Evolutionary conservation across 2,113 vertebrate genomes (phyloP).

Genomic region (Varanus salvator): DNA sequence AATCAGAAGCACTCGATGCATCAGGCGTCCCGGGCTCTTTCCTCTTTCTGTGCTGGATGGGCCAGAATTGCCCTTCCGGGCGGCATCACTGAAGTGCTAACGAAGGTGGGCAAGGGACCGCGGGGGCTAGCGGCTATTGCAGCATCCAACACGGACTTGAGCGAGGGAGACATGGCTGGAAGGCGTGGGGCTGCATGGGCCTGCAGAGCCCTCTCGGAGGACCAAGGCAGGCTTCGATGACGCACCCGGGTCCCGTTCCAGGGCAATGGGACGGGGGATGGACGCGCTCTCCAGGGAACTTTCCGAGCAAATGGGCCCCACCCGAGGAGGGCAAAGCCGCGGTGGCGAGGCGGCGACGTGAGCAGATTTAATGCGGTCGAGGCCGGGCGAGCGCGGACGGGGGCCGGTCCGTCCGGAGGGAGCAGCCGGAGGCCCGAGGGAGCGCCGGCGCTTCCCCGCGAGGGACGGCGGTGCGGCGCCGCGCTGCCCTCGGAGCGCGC

Average conservation of each 20-base stretch:
- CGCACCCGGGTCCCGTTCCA: background rate
- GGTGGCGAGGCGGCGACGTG: background rate
- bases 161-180: background rate
- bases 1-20: slow-evolving; percentile 22
- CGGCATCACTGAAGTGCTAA: background rate
- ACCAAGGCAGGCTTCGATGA: background rate
- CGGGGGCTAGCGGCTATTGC: background rate
- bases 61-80: background rate
- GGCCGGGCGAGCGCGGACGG: no score
- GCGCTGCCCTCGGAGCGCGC: no score
- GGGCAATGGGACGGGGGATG: background rate
- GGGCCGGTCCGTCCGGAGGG: no score
- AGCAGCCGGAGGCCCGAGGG: no score
- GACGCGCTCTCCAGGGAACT: background rate
- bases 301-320: background rate
- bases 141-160: background rate
- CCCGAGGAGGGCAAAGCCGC: background rate
- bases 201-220: no score
- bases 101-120: background rate
- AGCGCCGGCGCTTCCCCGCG: no score
- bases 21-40: background rate
- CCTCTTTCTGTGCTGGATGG: background rate
- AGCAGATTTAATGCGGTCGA: background rate
- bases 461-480: no score
- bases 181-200: background rate